Evolutionary conservation across 2,797 vertebrate species (phyloP), one percentile per base, ranked within the genome.

Genomic region (Passerculus sandwichensis): DNA sequence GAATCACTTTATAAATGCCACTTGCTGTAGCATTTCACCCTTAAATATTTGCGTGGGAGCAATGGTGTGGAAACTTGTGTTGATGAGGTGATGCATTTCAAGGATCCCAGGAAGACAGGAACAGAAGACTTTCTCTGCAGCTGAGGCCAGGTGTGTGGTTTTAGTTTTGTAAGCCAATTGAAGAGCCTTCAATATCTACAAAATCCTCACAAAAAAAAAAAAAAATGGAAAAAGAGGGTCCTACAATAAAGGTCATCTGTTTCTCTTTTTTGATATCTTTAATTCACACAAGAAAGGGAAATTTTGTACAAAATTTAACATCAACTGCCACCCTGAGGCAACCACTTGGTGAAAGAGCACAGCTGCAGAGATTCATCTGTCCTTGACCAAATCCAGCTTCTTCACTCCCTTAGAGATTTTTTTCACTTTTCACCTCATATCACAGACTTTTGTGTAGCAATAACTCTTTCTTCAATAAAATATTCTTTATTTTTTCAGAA

Each of bases 251-350:
- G 51, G 21, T 62, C 6, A 38, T 42, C 6, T 60, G 44, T 54
- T 12, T 64, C 17, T 64, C 2, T 56, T 30, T 69, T 80, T 91
- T 1, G 3, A 2, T 64, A 47, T 26, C 44, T 69, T 88, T 65
- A 84, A 40, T 57, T 72, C 62, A 65, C 13, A 4, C 9, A 61
- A 75, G 27, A 61, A 88, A 80, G 60, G 13, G 42, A 61, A 65
- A 61, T 74, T 83, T 66, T 93, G 29, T 64, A 36, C 30, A 61
- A 80, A 85, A 77, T 78, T 60, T 84, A 84, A 47, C 57, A 71
- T 53, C 42, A 91, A 26, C 60, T 78, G 27, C 22, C 27, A 42
- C 50, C 38, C 45, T 78, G 66, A 94, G 66, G 71, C 32, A 86
- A 23, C 38, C 78, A 32, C 5, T 32, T 59, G 27, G 22, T 72